A percentile compares a stretch with the other conserved stretches of the same genome.
Conservation (phyloP, 1,140 invertebrate genomes). For the Drosophila nikananu region DNA sequence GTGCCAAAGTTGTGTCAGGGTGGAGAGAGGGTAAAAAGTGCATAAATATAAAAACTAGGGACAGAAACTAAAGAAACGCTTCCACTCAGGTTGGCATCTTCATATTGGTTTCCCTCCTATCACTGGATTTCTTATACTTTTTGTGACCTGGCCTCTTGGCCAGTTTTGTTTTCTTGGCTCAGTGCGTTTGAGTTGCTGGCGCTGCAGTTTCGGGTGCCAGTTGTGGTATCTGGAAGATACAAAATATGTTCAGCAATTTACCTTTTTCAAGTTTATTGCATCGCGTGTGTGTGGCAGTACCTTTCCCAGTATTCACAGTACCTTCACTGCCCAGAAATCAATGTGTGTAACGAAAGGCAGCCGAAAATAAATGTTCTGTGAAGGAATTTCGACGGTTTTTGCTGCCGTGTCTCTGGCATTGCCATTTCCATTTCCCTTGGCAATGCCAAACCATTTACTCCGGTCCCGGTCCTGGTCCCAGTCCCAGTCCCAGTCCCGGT, state of each 20-base stretch:
- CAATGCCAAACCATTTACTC: constrained; percentile 63
- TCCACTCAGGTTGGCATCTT: constrained; percentile 49
- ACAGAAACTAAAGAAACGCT: constrained; percentile 39
- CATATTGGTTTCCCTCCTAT: constrained; percentile 46
- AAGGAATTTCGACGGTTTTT: constrained; percentile 83
- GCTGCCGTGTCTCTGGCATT: constrained; percentile 51
- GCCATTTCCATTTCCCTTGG: constrained; percentile 40
- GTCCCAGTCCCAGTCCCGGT: constrained; percentile 10
- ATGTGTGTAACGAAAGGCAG: constrained; percentile 83
- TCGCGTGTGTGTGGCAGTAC: constrained; percentile 38
- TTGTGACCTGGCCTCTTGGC: not conserved
- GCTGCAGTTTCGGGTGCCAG: constrained; percentile 52
- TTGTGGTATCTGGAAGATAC: constrained; percentile 66
- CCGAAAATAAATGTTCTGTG: constrained; percentile 84
- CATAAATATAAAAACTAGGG: constrained; percentile 55
- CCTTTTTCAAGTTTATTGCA: constrained; percentile 76
- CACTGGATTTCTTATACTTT: constrained; percentile 15
- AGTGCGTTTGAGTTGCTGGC: constrained; percentile 41
- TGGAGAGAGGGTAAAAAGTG: constrained; percentile 19
- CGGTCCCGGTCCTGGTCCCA: constrained; percentile 5
- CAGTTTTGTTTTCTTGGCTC: constrained; percentile 40
- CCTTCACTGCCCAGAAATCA: constrained; percentile 66
- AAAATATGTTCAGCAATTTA: constrained; percentile 71
- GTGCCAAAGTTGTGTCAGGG: constrained; percentile 43
- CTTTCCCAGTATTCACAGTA: not conserved